phyloP scores from a whole-genome alignment of 2,797 vertebrate genomes.

The Myripristis murdjan region DNA sequence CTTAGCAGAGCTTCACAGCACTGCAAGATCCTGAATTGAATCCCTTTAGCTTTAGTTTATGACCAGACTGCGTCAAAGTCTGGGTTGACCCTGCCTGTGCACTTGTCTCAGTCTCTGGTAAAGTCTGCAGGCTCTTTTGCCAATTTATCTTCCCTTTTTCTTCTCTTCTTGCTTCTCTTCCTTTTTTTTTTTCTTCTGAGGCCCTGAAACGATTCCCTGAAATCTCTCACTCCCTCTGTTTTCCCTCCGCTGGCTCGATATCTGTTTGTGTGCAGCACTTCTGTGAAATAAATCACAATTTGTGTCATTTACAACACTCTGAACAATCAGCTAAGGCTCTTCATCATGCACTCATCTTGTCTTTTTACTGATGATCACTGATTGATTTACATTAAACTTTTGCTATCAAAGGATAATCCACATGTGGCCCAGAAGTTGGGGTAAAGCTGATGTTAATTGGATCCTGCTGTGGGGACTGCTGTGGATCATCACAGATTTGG shows the following conservation, averaged over 20 bases:
- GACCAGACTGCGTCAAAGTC: slow-evolving; percentile 72
- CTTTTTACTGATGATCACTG: slow-evolving; percentile 54
- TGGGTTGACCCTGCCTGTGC: slow-evolving; percentile 70
- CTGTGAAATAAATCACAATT: slow-evolving; percentile 46
- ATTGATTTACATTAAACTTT: slow-evolving; percentile 74
- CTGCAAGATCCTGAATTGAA: slow-evolving; percentile 65
- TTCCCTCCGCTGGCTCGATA: not conserved
- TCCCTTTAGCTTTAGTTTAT: slow-evolving; percentile 76
- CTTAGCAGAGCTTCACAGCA: slow-evolving; percentile 70
- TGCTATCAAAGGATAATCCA: slow-evolving; percentile 72
- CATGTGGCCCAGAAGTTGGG: slow-evolving; percentile 73
- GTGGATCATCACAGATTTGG: slow-evolving; percentile 76
- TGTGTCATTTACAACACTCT: slow-evolving; percentile 51
- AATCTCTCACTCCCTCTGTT: slow-evolving; percentile 33
- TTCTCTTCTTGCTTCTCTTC: slow-evolving; percentile 38
- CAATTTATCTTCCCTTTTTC: slow-evolving; percentile 76
- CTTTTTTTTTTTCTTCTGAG: slow-evolving; percentile 50
- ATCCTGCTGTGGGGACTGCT: slow-evolving; percentile 73
- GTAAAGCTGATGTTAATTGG: slow-evolving; percentile 73
- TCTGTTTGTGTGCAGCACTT: slow-evolving; percentile 34
- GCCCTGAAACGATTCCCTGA: slow-evolving; percentile 36
- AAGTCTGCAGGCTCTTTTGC: slow-evolving; percentile 73
- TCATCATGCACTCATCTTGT: slow-evolving; percentile 51
- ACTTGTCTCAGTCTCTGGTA: slow-evolving; percentile 81
- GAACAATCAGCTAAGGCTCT: slow-evolving; percentile 51